phyloP scores from a whole-genome alignment of 1,140 invertebrate species.

The Holcopasites calliopsidis region DNA sequence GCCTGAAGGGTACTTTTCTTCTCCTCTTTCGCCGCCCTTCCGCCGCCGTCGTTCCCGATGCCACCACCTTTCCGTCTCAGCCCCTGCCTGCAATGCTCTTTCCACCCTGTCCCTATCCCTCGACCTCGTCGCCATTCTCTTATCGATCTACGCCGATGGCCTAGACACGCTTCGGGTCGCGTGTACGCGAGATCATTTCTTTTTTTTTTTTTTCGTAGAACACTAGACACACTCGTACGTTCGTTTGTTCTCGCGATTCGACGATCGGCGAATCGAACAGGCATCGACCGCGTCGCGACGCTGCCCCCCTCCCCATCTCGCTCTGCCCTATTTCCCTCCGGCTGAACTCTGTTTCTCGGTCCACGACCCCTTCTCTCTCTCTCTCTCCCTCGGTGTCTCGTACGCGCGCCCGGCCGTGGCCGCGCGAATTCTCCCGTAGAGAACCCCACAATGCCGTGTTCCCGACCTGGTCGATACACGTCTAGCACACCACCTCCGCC shows the following conservation, averaged over 20 bases:
- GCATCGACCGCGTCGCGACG: not conserved
- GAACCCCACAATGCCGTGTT: slow-evolving; percentile 63
- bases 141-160: too few species aligned
- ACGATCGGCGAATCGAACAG: slow-evolving; percentile 6
- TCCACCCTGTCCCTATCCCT: not conserved
- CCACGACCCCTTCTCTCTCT: not conserved
- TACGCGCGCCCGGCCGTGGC: not conserved
- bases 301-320: not conserved
- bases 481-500: slow-evolving; percentile 68
- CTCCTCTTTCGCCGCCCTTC: slow-evolving; percentile 36
- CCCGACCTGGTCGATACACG: slow-evolving; percentile 72
- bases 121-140: too few species aligned
- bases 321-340: slow-evolving; percentile 40
- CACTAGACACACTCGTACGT: too few species aligned
- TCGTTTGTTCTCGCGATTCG: too few species aligned
- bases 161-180: too few species aligned
- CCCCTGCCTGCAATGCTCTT: not conserved
- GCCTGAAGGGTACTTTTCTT: slow-evolving; percentile 64
- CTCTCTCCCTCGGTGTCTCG: not conserved
- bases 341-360: slow-evolving; percentile 5
- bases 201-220: too few species aligned
- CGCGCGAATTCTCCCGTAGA: slow-evolving; percentile 30
- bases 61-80: slow-evolving; percentile 22
- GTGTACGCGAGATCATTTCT: too few species aligned
- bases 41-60: not conserved